These are phyloP conservation scores for Nannospalax galili DNA, from an alignment of 2,113 vertebrate species.

Conservation along the genomic window DNA sequence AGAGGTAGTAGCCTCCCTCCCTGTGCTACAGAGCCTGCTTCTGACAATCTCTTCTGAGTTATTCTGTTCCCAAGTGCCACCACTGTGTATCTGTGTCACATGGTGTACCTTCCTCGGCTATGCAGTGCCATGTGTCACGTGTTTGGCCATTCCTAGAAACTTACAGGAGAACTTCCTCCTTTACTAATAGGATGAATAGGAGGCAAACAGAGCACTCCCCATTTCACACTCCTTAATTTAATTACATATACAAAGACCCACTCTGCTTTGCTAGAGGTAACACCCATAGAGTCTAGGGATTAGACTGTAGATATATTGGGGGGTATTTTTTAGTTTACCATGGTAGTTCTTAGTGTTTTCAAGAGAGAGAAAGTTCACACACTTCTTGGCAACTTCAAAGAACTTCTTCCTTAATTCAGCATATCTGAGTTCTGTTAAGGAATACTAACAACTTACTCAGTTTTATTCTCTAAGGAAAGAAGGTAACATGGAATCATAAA, in stretches of 20 bases:
- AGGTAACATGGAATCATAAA: conserved; percentile 33
- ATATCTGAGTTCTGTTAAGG: conserved; percentile 28
- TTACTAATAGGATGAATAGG: not conserved
- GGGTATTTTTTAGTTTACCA: not conserved
- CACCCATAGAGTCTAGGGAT: not conserved
- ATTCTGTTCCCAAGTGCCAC: not conserved
- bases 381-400: conserved; percentile 17
- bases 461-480: not conserved
- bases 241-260: not conserved
- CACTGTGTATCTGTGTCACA: not conserved
- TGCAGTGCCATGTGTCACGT: not conserved
- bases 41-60: not conserved
- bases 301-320: not conserved
- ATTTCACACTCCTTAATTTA: not conserved
- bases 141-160: not conserved
- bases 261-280: not conserved
- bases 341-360: not conserved
- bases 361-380: conserved; percentile 13
- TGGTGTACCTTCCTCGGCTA: not conserved
- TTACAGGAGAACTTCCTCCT: not conserved
- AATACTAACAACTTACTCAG: conserved; percentile 3
- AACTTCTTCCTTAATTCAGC: conserved; percentile 41
- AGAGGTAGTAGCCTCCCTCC: not conserved
- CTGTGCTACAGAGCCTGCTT: not conserved
- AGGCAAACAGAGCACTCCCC: not conserved